Conservation (phyloP, 2,113 vertebrate genomes). For the Athene noctua region DNA sequence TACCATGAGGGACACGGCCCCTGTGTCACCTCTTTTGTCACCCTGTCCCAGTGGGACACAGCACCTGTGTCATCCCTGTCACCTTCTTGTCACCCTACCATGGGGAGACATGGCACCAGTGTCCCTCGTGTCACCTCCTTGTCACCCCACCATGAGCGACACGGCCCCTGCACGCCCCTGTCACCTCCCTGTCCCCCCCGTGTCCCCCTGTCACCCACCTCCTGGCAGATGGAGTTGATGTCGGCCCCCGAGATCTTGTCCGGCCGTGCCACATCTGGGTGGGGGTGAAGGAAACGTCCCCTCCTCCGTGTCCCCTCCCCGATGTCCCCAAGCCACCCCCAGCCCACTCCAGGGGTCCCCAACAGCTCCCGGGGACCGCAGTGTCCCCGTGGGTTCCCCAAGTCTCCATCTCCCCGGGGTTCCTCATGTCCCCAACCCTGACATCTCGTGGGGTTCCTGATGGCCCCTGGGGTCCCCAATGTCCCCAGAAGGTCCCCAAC, state of each 20-base stretch:
- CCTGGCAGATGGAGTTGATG: conserved; percentile 96
- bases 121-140: too few species aligned
- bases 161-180: too few species aligned
- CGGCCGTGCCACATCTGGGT: conserved; percentile 88
- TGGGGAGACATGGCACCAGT: too few species aligned
- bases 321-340: neutral
- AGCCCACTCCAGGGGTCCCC: neutral
- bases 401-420: neutral
- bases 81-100: neutral
- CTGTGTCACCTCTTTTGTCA: neutral
- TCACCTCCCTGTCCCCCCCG: neutral
- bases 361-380: too few species aligned
- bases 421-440: neutral
- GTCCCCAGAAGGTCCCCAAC: too few species aligned
- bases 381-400: too few species aligned
- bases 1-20: neutral
- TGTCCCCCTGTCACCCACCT: conserved; percentile 71
- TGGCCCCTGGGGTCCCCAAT: too few species aligned
- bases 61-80: neutral
- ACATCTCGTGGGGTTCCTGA: too few species aligned
- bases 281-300: conserved; percentile 73
- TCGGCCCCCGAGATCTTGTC: conserved; percentile 95
- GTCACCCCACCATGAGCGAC: too few species aligned
- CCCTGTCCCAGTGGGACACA: neutral
- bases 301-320: neutral